Evolutionary conservation across 2,113 vertebrate genomes (phyloP).

Genomic region (Stictonetta naevosa): DNA sequence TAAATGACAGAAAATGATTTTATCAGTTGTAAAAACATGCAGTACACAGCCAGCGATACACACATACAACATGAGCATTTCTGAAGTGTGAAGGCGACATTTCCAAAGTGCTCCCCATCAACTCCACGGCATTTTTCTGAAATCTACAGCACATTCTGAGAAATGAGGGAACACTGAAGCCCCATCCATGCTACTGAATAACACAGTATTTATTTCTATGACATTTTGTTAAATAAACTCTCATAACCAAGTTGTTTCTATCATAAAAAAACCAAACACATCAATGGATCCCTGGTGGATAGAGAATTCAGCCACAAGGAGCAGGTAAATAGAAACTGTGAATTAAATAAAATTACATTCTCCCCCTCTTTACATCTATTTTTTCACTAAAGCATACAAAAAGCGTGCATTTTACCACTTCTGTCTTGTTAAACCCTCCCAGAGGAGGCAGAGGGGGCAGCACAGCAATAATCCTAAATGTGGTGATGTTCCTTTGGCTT

Average conservation of each 20-base stretch:
- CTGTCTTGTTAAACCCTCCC: background rate
- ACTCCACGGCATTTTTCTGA: background rate
- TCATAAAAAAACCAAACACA: background rate
- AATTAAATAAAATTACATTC: background rate
- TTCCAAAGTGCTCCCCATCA: background rate
- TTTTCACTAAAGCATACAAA: background rate
- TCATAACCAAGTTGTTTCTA: background rate
- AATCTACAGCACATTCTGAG: background rate
- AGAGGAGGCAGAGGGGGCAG: background rate
- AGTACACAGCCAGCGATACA: fast-evolving
- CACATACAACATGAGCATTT: fast-evolving
- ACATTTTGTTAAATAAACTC: background rate
- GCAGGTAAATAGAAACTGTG: background rate
- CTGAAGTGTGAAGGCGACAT: background rate
- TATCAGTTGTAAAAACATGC: background rate
- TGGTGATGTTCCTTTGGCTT: background rate
- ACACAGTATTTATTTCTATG: background rate
- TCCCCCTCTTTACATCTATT: background rate
- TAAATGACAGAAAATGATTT: background rate
- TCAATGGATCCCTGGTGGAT: background rate
- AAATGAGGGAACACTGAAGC: background rate
- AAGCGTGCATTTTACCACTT: background rate
- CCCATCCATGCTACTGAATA: background rate
- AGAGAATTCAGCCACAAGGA: background rate
- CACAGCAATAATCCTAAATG: background rate